A percentile compares a stretch with the other conserved stretches of the same genome.
Conservation (phyloP, 35 echinoderm and acorn worm species). For the Heliocidaris erythrogramma region DNA sequence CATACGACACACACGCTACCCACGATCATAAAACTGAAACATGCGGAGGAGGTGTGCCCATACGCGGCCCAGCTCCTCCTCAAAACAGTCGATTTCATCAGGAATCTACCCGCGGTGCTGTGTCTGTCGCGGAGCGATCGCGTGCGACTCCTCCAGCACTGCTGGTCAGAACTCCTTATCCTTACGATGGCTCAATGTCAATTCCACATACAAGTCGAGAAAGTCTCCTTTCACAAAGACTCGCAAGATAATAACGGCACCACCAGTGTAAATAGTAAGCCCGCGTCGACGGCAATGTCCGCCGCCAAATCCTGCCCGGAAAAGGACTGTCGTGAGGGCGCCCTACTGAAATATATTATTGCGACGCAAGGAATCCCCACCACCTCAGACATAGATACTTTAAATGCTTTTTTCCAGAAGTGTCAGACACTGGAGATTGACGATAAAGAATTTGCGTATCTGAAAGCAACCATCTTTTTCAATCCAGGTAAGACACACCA, state of each 20-base stretch:
- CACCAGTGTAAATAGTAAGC: neutral
- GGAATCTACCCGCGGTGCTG: slow-evolving; percentile 75
- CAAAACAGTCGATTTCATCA: slow-evolving; percentile 92
- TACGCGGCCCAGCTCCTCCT: slow-evolving; percentile 90
- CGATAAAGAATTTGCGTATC: slow-evolving; percentile 98
- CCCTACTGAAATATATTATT: slow-evolving; percentile 74
- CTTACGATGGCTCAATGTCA: slow-evolving; percentile 93
- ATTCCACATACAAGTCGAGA: slow-evolving; percentile 86
- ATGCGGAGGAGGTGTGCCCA: slow-evolving; percentile 79
- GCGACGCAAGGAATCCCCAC: slow-evolving; percentile 93
- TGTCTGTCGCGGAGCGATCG: slow-evolving; percentile 77
- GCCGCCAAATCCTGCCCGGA: slow-evolving; percentile 14
- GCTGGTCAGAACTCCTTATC: slow-evolving; percentile 94
- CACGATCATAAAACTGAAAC: slow-evolving; percentile 68
- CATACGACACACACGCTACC: slow-evolving; percentile 64
- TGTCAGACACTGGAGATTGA: slow-evolving; percentile 89
- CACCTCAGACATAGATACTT: slow-evolving; percentile 80
- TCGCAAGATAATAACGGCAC: slow-evolving; percentile 11
- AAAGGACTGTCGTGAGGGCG: slow-evolving; percentile 58
- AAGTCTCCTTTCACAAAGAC: slow-evolving; percentile 54
- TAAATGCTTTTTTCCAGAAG: slow-evolving; percentile 91
- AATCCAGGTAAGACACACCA: slow-evolving; percentile 86
- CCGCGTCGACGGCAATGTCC: neutral
- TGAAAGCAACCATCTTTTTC: slow-evolving; percentile 94
- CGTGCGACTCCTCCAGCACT: slow-evolving; percentile 79